Percentiles rank a stretch among this genome's conserved stretches.
phyloP scores from a whole-genome alignment of 37 sponge, comb jelly and placozoan species.

The Bolinopsis microptera region DNA sequence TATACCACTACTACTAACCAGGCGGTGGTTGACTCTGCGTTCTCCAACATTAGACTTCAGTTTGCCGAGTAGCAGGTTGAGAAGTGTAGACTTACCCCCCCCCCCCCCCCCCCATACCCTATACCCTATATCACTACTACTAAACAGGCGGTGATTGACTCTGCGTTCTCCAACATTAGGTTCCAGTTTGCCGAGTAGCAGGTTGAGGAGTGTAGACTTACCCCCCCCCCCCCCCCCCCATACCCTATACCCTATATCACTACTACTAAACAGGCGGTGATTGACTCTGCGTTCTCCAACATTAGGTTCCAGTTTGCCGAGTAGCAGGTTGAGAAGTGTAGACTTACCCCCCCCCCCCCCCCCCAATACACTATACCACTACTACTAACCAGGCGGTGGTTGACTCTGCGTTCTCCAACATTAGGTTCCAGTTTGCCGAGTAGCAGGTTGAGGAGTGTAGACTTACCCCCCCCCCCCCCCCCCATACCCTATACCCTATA shows the following conservation, averaged over 20 bases:
- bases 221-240: too few species aligned
- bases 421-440: conserved; percentile 77
- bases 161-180: conserved; percentile 81
- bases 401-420: conserved; percentile 78
- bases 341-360: conserved; percentile 96
- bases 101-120: too few species aligned
- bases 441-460: conserved; percentile 91
- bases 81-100: too few species aligned
- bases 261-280: conserved; percentile 83
- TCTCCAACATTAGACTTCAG: too few species aligned
- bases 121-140: too few species aligned
- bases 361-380: too few species aligned
- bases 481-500: conserved; percentile 94
- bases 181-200: conserved; percentile 77
- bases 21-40: too few species aligned
- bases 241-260: too few species aligned
- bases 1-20: too few species aligned
- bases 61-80: too few species aligned
- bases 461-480: conserved; percentile 94
- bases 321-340: conserved; percentile 90
- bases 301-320: conserved; percentile 77
- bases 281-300: conserved; percentile 82
- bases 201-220: conserved; percentile 92
- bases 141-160: conserved; percentile 83
- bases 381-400: conserved; percentile 86